A percentile compares a stretch with the other conserved stretches of the same genome.
phyloP scores from a whole-genome alignment of 1,140 invertebrate species.

The Atta colombica region DNA sequence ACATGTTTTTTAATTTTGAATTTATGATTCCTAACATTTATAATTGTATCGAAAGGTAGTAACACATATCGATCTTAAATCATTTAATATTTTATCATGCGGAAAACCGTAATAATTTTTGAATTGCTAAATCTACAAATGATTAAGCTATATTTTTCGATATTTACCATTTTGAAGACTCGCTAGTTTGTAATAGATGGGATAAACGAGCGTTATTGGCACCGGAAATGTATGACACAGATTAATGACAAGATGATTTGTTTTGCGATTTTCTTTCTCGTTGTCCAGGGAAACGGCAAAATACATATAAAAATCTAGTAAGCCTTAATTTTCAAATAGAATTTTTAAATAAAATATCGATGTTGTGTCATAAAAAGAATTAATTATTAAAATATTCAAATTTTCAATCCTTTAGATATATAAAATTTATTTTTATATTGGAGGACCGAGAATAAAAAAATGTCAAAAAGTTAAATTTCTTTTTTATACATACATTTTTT shows the following conservation, averaged over 20 bases:
- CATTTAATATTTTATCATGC: neutral
- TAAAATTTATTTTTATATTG: neutral
- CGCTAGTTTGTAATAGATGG: constrained; percentile 16
- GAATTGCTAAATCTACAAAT: neutral
- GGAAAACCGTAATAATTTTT: neutral
- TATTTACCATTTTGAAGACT: constrained; percentile 69
- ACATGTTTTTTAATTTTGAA: neutral
- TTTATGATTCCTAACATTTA: neutral
- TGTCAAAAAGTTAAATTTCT: neutral
- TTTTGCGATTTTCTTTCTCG: constrained; percentile 67
- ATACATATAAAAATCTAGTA: constrained; percentile 13
- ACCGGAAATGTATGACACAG: constrained; percentile 29
- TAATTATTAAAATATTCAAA: neutral
- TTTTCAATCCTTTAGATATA: neutral
- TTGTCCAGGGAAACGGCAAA: constrained; percentile 54
- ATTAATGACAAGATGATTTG: constrained; percentile 45
- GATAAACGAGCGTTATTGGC: constrained; percentile 51
- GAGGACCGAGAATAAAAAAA: neutral
- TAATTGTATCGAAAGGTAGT: neutral
- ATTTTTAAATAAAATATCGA: neutral
- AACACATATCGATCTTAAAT: neutral
- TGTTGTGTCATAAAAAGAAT: neutral
- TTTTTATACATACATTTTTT: constrained; percentile 2
- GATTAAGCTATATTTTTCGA: neutral
- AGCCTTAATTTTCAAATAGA: neutral